Conservation (phyloP, 2,888 invertebrate genomes). For the Lasioglossum malachurum region DNA sequence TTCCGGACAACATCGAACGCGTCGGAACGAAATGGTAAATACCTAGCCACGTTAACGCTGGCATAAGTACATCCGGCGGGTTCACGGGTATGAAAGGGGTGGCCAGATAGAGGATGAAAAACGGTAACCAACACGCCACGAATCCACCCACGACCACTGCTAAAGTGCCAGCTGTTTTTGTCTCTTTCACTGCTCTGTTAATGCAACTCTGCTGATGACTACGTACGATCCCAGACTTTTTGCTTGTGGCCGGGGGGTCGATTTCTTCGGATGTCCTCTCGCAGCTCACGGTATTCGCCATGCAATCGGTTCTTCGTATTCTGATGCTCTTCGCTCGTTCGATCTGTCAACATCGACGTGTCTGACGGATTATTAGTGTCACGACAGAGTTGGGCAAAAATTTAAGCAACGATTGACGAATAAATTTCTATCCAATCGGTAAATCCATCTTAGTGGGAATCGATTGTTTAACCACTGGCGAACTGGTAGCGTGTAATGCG, state of each 20-base stretch:
- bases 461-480: no score
- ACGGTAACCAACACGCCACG: conserved; percentile 95
- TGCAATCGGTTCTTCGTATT: conserved; percentile 56
- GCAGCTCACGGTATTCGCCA: conserved; percentile 49
- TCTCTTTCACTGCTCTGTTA: conserved; percentile 88
- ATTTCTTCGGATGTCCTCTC: conserved; percentile 60
- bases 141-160: conserved; percentile 95
- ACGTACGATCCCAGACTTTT: conserved; percentile 70
- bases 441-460: no score
- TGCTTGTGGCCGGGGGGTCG: conserved; percentile 62
- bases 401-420: no score
- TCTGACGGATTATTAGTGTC: background rate
- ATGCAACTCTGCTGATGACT: conserved; percentile 81
- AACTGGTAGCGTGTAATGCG: no score
- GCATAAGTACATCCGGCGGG: conserved; percentile 86
- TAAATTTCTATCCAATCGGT: no score
- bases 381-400: no score
- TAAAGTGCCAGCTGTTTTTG: conserved; percentile 94
- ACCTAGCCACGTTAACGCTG: conserved; percentile 93
- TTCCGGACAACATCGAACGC: background rate
- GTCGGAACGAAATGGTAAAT: conserved; percentile 21
- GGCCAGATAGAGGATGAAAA: conserved; percentile 93
- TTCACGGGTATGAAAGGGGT: conserved; percentile 91
- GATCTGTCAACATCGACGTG: conserved; percentile 42
- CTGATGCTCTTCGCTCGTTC: conserved; percentile 70